phyloP scores from a whole-genome alignment of 2,888 invertebrate genomes.

The Gandaritis pyraliata region DNA sequence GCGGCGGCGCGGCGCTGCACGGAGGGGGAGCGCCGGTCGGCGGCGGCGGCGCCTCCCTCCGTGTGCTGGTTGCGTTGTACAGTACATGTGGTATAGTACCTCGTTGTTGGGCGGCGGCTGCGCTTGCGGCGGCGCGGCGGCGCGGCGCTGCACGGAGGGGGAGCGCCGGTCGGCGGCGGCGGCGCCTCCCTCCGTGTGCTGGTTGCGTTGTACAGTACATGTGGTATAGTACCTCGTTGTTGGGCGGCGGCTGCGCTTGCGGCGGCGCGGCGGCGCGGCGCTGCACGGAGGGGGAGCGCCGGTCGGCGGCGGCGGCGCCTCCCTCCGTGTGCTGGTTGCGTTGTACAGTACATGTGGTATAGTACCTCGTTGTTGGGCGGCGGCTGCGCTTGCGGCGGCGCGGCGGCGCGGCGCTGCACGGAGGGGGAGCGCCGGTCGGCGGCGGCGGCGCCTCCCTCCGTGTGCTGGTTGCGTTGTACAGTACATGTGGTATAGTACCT shows the following conservation, averaged over 20 bases:
- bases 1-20: no score
- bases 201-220: slow-evolving; percentile 94
- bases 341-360: slow-evolving; percentile 92
- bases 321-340: slow-evolving; percentile 85
- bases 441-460: no score
- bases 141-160: slow-evolving; percentile 76
- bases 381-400: slow-evolving; percentile 68
- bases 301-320: slow-evolving; percentile 68
- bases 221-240: slow-evolving; percentile 64
- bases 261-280: slow-evolving; percentile 73
- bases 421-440: no score
- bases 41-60: no score
- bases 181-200: slow-evolving; percentile 69
- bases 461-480: slow-evolving; percentile 83
- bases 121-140: slow-evolving; percentile 64
- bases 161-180: no score
- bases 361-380: slow-evolving; percentile 77
- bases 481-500: slow-evolving; percentile 52
- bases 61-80: no score
- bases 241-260: slow-evolving; percentile 69
- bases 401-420: slow-evolving; percentile 73
- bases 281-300: slow-evolving; percentile 76
- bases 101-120: slow-evolving; percentile 77
- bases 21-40: no score
- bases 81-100: slow-evolving; percentile 49